Conservation (phyloP, 2,797 vertebrate species). For the Smutsia temminckii region DNA sequence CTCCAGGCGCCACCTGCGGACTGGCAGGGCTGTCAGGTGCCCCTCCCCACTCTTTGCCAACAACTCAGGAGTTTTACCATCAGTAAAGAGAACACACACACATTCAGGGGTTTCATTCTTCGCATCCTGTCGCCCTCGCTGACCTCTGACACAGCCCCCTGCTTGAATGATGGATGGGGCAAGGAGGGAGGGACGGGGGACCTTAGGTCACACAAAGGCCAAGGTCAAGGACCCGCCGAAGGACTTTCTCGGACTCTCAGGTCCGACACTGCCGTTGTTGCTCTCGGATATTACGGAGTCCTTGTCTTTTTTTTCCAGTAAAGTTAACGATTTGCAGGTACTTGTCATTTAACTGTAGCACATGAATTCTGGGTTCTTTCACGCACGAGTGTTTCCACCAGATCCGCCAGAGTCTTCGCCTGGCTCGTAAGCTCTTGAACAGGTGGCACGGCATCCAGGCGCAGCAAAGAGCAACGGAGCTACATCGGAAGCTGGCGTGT, state of each 20-base stretch:
- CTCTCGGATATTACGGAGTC: not conserved
- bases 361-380: not conserved
- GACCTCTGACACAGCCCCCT: not conserved
- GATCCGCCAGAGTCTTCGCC: slow-evolving; percentile 12
- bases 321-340: not conserved
- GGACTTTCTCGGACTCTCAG: not conserved
- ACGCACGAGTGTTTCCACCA: not conserved
- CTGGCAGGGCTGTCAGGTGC: not conserved
- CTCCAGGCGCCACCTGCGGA: not conserved
- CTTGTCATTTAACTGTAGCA: slow-evolving; percentile 20
- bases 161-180: not conserved
- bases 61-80: not conserved
- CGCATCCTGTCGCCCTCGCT: not conserved
- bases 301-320: not conserved
- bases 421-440: too few species aligned
- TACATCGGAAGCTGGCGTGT: not conserved
- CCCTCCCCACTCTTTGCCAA: not conserved
- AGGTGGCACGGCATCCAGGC: not conserved
- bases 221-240: not conserved
- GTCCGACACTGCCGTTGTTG: not conserved
- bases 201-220: not conserved
- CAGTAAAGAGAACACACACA: not conserved
- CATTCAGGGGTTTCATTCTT: not conserved
- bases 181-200: not conserved
- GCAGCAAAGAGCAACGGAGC: slow-evolving; percentile 21